Conservation (phyloP, 1,140 invertebrate genomes). For the Helicorthomorpha holstii region DNA sequence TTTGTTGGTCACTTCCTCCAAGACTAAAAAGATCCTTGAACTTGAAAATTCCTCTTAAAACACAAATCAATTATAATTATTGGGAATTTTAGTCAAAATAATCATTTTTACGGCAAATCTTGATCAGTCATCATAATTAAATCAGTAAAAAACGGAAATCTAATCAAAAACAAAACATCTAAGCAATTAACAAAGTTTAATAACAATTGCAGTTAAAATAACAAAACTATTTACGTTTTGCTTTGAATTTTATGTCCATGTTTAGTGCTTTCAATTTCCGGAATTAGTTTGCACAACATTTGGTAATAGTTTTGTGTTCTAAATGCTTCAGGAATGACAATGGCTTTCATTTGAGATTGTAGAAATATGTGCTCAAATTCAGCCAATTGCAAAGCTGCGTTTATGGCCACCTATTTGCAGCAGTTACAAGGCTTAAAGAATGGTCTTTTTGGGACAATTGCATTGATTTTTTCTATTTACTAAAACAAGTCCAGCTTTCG, state of each 20-base stretch:
- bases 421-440: no score
- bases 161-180: background rate
- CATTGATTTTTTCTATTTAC: no score
- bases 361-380: background rate
- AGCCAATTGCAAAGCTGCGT: background rate
- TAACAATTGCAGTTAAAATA: no score
- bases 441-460: no score
- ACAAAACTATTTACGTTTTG: background rate
- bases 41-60: background rate
- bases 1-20: background rate
- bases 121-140: background rate
- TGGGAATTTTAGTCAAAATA: no score
- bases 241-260: background rate
- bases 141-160: background rate
- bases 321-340: background rate
- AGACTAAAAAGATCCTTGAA: background rate
- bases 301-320: background rate
- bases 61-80: background rate
- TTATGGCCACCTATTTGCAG: background rate
- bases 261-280: background rate
- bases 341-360: background rate
- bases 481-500: slow-evolving; percentile 59
- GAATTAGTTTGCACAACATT: background rate
- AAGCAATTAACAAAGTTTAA: background rate
- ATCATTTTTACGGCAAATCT: background rate